phyloP scores from a whole-genome alignment of 2,113 vertebrate genomes.

The Zeus faber region DNA sequence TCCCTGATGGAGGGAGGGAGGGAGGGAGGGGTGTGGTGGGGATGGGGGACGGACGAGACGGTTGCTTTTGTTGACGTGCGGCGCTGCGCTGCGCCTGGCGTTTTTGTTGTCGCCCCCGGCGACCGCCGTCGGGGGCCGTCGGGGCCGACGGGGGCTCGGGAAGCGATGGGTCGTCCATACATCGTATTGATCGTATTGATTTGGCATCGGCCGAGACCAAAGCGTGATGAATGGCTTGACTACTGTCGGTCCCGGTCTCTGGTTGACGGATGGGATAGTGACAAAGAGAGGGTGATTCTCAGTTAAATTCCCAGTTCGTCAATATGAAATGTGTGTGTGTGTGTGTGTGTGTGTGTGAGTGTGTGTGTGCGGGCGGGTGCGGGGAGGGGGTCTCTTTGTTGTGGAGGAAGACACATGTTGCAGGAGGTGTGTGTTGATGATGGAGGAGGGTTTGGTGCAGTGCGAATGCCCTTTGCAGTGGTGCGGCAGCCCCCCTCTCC shows the following conservation, averaged over 20 bases:
- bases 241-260: constrained; percentile 9
- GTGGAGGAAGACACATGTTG: constrained; percentile 22
- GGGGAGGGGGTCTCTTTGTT: background rate
- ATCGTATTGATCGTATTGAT: constrained; percentile 46
- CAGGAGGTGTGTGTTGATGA: constrained; percentile 17
- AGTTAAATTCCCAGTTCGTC: constrained; percentile 17
- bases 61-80: constrained; percentile 29
- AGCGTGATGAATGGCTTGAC: constrained; percentile 29
- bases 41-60: constrained; percentile 21
- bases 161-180: constrained; percentile 41
- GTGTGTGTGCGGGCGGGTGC: background rate
- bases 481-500: constrained; percentile 23
- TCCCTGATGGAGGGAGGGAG: constrained; percentile 7
- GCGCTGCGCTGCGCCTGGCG: constrained; percentile 6
- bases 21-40: background rate
- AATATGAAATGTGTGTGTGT: constrained; percentile 1
- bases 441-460: constrained; percentile 69
- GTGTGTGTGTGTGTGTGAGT: background rate
- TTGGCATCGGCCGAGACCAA: constrained; percentile 17
- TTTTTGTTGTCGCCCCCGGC: constrained; percentile 19
- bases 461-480: constrained; percentile 56
- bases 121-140: constrained; percentile 15
- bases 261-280: constrained; percentile 4
- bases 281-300: constrained; percentile 31
- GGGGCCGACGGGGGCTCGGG: constrained; percentile 10